Conservation (phyloP, 2,888 invertebrate species). For the Athalia rosae region DNA sequence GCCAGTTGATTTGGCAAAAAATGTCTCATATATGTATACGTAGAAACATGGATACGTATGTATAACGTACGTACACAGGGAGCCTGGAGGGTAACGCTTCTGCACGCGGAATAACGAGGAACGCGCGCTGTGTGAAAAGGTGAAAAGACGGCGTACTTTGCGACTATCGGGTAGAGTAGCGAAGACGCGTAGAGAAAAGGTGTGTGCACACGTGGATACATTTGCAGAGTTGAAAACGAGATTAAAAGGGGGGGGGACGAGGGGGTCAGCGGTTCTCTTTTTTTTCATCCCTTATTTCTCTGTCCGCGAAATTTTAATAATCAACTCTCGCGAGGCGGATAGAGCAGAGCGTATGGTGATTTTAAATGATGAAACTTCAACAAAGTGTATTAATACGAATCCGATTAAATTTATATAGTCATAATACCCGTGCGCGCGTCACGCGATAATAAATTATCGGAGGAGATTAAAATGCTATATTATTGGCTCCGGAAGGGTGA, state of each 20-base stretch:
- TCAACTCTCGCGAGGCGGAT: no score
- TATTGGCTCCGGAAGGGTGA: conserved; percentile 13
- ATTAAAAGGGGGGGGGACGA: no score
- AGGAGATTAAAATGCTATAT: conserved; percentile 34
- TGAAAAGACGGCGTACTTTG: neutral
- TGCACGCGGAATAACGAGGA: conserved; percentile 25
- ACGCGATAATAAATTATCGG: conserved; percentile 35
- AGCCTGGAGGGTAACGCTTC: neutral
- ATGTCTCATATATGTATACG: neutral
- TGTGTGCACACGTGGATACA: no score
- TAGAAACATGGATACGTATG: neutral
- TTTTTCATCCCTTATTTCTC: no score
- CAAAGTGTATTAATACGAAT: neutral
- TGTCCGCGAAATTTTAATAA: neutral
- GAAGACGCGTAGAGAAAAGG: no score
- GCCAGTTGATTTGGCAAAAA: neutral
- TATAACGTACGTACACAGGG: neutral
- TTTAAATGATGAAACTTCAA: neutral
- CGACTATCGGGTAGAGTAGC: neutral
- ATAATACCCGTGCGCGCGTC: neutral
- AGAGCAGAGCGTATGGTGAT: neutral
- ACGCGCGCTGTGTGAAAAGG: neutral
- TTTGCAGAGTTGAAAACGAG: no score
- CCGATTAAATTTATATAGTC: conserved; percentile 38
- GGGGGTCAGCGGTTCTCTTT: no score